A percentile compares a stretch with the other conserved stretches of the same genome.
Conservation (phyloP, 2,888 invertebrate species). For the Tanypteryx hageni region DNA sequence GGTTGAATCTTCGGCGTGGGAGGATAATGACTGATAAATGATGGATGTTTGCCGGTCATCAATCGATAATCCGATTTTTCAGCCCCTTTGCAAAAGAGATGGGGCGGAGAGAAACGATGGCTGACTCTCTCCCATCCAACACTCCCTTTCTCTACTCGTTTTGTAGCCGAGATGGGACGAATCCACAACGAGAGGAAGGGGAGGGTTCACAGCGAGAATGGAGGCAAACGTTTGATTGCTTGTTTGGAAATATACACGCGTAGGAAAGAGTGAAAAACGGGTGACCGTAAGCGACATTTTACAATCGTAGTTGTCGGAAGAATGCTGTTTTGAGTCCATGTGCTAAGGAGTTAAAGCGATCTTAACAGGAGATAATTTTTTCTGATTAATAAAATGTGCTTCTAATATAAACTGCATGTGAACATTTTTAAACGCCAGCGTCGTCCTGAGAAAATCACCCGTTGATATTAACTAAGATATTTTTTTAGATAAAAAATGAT, state of each 20-base stretch:
- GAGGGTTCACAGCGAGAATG: not conserved
- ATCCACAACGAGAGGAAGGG: not conserved
- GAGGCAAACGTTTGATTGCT: not conserved
- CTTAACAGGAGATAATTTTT: too few relatives aligned
- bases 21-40: not conserved
- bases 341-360: too few relatives aligned
- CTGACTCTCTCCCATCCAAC: not conserved
- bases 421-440: too few relatives aligned
- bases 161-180: constrained; percentile 23
- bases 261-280: not conserved
- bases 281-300: not conserved
- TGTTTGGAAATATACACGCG: not conserved
- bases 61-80: constrained; percentile 21
- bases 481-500: too few relatives aligned
- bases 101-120: not conserved
- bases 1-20: too few relatives aligned
- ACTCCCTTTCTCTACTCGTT: not conserved
- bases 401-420: too few relatives aligned
- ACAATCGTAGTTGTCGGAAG: not conserved
- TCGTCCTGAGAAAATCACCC: too few relatives aligned
- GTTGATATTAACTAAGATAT: too few relatives aligned
- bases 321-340: too few relatives aligned
- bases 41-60: not conserved
- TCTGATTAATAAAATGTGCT: too few relatives aligned
- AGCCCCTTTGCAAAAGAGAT: not conserved